phyloP scores from a whole-genome alignment of 1,140 invertebrate species.

The Pseudachorutes palmiensis region DNA sequence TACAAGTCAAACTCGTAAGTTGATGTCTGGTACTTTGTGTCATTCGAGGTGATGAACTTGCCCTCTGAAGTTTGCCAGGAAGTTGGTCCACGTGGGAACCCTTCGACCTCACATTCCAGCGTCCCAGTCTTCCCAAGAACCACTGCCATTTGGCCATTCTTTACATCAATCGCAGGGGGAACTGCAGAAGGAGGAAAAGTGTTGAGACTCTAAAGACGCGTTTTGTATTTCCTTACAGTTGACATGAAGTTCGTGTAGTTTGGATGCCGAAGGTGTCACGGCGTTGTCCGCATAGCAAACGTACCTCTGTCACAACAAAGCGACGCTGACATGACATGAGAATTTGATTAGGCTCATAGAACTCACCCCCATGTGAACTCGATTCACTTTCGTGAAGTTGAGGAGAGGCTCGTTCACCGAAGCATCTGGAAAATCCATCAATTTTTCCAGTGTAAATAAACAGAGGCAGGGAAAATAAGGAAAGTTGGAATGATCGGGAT shows the following conservation, averaged over 20 bases:
- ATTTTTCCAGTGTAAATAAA: too few species aligned
- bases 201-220: not conserved
- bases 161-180: constrained; percentile 68
- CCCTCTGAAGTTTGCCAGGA: constrained; percentile 76
- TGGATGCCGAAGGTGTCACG: constrained; percentile 68
- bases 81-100: constrained; percentile 72
- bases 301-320: constrained; percentile 15
- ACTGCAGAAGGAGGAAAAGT: constrained; percentile 48
- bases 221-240: constrained; percentile 62
- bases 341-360: not conserved
- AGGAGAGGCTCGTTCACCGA: constrained; percentile 61
- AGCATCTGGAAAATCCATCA: constrained; percentile 53
- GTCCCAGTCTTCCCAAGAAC: constrained; percentile 57
- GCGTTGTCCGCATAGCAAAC: constrained; percentile 80
- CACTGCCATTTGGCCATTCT: constrained; percentile 54
- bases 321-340: not conserved
- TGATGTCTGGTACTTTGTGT: constrained; percentile 57
- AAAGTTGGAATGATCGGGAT: not conserved
- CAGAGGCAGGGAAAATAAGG: not conserved
- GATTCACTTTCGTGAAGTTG: constrained; percentile 69
- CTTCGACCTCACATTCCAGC: constrained; percentile 58
- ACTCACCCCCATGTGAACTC: constrained; percentile 66
- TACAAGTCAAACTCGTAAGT: constrained; percentile 50
- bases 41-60: constrained; percentile 58
- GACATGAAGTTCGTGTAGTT: constrained; percentile 72